A percentile compares a stretch with the other conserved stretches of the same genome.
Conservation (phyloP, 1,140 invertebrate genomes). For the Papilio dardanus region DNA sequence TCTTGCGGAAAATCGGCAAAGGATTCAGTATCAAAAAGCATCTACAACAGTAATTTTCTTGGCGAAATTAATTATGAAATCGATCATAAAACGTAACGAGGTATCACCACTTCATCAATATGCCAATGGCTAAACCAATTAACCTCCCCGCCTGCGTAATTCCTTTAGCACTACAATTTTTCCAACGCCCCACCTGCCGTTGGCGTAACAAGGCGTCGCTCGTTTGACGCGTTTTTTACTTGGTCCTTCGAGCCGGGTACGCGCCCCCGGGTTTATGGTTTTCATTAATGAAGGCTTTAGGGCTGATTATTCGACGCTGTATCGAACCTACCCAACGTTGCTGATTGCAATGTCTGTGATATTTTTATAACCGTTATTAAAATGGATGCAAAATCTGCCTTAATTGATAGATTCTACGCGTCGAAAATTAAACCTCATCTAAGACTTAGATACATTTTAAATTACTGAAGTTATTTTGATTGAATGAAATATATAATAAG, state of each 20-base stretch:
- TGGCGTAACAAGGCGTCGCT: conserved; percentile 75
- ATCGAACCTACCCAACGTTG: conserved; percentile 65
- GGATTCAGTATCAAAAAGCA: not conserved
- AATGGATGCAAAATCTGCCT: not conserved
- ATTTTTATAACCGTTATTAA: conserved; percentile 37
- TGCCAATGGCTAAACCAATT: conserved; percentile 58
- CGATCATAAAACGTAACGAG: conserved; percentile 31
- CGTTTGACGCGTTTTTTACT: conserved; percentile 70
- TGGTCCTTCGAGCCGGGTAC: conserved; percentile 64
- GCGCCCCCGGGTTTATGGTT: conserved; percentile 71
- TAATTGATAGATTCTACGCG: not conserved
- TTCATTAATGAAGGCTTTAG: conserved; percentile 78
- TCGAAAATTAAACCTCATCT: not conserved
- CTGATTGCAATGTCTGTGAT: conserved; percentile 33
- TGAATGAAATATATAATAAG: not conserved
- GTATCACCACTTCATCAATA: conserved; percentile 46
- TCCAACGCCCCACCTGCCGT: conserved; percentile 63
- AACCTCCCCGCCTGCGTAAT: conserved; percentile 60
- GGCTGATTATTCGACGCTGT: conserved; percentile 72
- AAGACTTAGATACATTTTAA: no score
- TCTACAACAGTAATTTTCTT: not conserved
- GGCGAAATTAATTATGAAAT: conserved; percentile 21
- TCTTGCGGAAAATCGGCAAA: conserved; percentile 14
- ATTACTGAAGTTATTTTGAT: not conserved
- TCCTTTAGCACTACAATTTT: conserved; percentile 73